A percentile compares a stretch with the other conserved stretches of the same genome.
These are phyloP conservation scores for Hybognathus amarus DNA, from an alignment of 2,797 vertebrate genomes.

Conservation along the genomic window DNA sequence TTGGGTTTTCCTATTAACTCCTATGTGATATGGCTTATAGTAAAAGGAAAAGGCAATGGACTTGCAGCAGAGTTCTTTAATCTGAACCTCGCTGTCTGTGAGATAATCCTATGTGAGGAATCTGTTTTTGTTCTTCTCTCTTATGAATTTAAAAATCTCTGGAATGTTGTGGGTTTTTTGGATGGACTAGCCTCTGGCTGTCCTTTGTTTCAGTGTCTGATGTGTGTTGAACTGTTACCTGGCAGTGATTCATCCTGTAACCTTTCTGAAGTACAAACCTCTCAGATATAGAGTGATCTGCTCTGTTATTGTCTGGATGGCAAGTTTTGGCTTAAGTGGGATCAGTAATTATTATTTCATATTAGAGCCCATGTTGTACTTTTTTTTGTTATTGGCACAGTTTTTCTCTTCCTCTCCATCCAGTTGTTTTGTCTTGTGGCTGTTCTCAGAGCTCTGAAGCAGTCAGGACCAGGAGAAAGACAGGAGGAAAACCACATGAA, in stretches of 20 bases:
- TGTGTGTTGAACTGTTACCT: slow-evolving; percentile 22
- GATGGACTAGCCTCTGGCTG: background rate
- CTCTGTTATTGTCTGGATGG: too few species aligned
- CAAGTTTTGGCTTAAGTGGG: background rate
- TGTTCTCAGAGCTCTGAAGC: too few species aligned
- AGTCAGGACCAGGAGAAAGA: slow-evolving; percentile 39
- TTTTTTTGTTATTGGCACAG: background rate
- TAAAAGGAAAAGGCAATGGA: slow-evolving; percentile 1
- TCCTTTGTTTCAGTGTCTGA: slow-evolving; percentile 28
- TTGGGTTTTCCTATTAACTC: slow-evolving; percentile 6
- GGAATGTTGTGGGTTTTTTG: background rate
- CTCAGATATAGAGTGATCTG: too few species aligned
- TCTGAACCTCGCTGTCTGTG: background rate
- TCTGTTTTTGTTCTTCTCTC: background rate
- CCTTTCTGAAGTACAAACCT: slow-evolving; percentile 38
- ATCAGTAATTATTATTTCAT: background rate
- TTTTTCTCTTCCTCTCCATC: background rate
- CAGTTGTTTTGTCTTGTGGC: slow-evolving; percentile 23
- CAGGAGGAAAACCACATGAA: too few species aligned
- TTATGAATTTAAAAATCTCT: background rate
- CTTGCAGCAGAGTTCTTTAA: background rate
- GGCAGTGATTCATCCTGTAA: slow-evolving; percentile 48
- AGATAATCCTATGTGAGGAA: background rate
- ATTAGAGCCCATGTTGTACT: background rate
- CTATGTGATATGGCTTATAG: background rate